These are phyloP conservation scores for Leptinotarsa peninsularis DNA, from an alignment of 2,888 invertebrate species.

Conservation along the genomic window DNA sequence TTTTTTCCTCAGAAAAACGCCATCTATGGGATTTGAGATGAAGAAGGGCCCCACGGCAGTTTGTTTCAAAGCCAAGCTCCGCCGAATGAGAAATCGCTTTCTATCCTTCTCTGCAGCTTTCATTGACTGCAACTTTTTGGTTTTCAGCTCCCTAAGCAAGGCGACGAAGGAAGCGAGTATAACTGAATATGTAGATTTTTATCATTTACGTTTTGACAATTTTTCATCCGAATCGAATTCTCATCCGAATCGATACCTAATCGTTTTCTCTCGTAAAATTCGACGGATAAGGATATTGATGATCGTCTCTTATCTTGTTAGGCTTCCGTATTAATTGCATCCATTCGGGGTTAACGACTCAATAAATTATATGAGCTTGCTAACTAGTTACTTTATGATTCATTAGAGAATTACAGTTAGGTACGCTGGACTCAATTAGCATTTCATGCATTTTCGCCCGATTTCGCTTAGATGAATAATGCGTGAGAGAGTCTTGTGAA, in stretches of 20 bases:
- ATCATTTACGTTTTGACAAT: too few relatives aligned
- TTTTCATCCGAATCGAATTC: neutral
- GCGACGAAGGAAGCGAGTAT: too few relatives aligned
- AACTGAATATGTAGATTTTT: too few relatives aligned
- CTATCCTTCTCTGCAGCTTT: too few relatives aligned
- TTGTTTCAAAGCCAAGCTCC: too few relatives aligned
- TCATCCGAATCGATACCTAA: neutral
- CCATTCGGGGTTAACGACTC: slow-evolving; percentile 22
- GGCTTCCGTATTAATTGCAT: slow-evolving; percentile 7
- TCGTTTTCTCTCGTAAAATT: neutral
- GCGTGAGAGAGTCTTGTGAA: neutral
- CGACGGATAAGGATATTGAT: neutral
- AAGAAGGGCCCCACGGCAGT: too few relatives aligned
- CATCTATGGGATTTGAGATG: too few relatives aligned
- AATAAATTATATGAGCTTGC: slow-evolving; percentile 17
- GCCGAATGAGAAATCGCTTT: too few relatives aligned
- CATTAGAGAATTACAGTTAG: slow-evolving; percentile 16
- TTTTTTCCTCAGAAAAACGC: too few relatives aligned
- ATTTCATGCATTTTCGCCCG: neutral
- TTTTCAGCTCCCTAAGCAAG: too few relatives aligned
- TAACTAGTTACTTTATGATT: slow-evolving; percentile 22
- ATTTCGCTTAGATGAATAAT: neutral
- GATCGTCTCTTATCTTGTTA: neutral
- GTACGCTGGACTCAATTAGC: slow-evolving; percentile 7
- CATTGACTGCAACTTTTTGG: too few relatives aligned